These are phyloP conservation scores for Rallus limicola DNA, from an alignment of 2,113 vertebrate species.

Conservation along the genomic window DNA sequence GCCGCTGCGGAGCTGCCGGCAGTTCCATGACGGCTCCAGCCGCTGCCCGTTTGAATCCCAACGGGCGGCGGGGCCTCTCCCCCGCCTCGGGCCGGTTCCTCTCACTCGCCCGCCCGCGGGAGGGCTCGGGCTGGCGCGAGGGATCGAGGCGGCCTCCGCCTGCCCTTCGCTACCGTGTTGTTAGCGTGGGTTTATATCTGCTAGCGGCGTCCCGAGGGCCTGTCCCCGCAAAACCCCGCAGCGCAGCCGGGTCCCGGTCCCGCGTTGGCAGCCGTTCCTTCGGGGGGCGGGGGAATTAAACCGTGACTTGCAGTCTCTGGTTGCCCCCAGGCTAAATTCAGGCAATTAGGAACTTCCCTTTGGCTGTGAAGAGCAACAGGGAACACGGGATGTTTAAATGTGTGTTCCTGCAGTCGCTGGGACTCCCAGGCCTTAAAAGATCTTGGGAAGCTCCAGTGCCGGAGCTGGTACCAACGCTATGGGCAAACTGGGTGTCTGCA, in stretches of 20 bases:
- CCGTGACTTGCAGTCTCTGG: not conserved
- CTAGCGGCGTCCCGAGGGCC: accelerated
- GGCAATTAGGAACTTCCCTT: not conserved
- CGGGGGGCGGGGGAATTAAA: too few species aligned
- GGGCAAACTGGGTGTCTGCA: accelerated
- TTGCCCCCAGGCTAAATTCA: not conserved
- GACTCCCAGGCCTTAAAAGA: accelerated
- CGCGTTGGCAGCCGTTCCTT: not conserved
- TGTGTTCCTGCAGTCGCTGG: accelerated
- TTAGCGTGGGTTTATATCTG: accelerated
- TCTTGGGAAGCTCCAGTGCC: not conserved
- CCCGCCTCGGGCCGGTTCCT: not conserved
- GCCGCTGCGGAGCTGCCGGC: accelerated
- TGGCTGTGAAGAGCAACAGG: accelerated
- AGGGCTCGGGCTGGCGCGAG: not conserved
- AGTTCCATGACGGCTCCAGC: not conserved
- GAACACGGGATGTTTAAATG: accelerated
- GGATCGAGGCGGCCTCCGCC: too few species aligned
- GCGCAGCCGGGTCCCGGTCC: too few species aligned
- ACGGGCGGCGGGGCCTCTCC: not conserved
- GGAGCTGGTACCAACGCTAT: accelerated
- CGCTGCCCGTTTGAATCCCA: not conserved
- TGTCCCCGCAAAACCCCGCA: not conserved
- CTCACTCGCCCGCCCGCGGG: not conserved
- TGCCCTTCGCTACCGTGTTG: not conserved